Percentiles rank a stretch among this genome's conserved stretches.
These are phyloP conservation scores for Sitobion miscanthi DNA, from an alignment of 1,140 invertebrate genomes.

Conservation along the genomic window DNA sequence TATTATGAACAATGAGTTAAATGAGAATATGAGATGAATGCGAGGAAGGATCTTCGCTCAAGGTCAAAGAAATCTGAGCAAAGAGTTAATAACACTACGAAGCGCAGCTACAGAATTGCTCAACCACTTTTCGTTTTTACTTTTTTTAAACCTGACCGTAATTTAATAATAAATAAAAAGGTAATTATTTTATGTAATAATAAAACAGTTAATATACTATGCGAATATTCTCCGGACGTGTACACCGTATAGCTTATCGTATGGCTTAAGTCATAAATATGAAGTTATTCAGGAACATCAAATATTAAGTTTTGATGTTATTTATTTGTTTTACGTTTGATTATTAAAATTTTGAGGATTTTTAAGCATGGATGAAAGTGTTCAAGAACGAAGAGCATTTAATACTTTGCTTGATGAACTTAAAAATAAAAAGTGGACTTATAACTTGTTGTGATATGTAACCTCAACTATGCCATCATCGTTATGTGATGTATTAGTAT, in stretches of 20 bases:
- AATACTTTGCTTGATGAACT: no score
- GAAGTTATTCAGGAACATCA: not conserved
- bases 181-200: not conserved
- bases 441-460: no score
- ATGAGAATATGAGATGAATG: not conserved
- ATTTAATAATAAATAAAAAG: not conserved
- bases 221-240: not conserved
- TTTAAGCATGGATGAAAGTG: not conserved
- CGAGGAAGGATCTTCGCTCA: not conserved
- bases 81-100: not conserved
- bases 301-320: not conserved
- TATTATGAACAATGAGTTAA: constrained; percentile 3
- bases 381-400: no score
- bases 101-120: not conserved
- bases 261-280: not conserved
- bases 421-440: no score
- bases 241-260: not conserved
- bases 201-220: not conserved
- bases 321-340: not conserved
- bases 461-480: not conserved
- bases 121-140: not conserved
- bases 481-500: not conserved
- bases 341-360: not conserved
- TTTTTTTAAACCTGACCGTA: not conserved
- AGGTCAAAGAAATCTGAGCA: constrained; percentile 2